Base-by-base conservation (phyloP, 2,113 vertebrate genomes). In the Paratilapia polleni region DNA sequence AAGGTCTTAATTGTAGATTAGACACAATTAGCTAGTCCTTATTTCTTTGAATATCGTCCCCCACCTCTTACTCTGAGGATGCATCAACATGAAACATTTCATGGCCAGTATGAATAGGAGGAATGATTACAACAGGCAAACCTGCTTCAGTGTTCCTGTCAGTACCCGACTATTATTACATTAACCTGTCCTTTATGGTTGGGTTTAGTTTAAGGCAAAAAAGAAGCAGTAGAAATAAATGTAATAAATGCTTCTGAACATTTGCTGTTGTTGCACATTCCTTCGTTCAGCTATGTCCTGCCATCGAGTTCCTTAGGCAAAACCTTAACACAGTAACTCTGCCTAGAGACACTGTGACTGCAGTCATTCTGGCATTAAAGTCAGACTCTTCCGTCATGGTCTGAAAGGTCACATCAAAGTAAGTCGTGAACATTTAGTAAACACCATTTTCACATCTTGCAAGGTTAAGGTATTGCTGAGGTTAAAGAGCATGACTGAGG, bases 371-470 rank as follows among this genome's bases (percentile, higher is more conserved):
- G n/a, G n/a, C n/a, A n/a, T 31, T 31, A 31, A 31, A 31, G 28
- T 31, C 28, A 31, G 3, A 31, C 28, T 31, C 28, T 66, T 1
- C 8, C 36, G 41, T 43, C 2, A 9, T 15, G 36, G 36, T 41
- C 8, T 64, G 13, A 41, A 43, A 36, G 22, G 36, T 31, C 28
- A 31, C 28, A 31, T 31, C 28, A 31, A 31, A 31, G 28, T 31
- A 31, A 31, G 4, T 3, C 4, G 28, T 31, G 36, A 66, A 66
- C 36, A 66, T 66, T 38, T 66, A 43, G 7, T 24, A 24, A 43
- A 66, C 0, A 0, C 4, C 3, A 1, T 15, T 24, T 3, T 13
- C 0, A 66, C 22, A 43, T 66, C 41, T 31, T 4, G 4, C 28
- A 31, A 41, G 62, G 62, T 66, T 66, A 66, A 15, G 4, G 36